Percentiles rank a stretch among this genome's conserved stretches.
Conservation (phyloP, 2,888 invertebrate species). For the Operophtera brumata region DNA sequence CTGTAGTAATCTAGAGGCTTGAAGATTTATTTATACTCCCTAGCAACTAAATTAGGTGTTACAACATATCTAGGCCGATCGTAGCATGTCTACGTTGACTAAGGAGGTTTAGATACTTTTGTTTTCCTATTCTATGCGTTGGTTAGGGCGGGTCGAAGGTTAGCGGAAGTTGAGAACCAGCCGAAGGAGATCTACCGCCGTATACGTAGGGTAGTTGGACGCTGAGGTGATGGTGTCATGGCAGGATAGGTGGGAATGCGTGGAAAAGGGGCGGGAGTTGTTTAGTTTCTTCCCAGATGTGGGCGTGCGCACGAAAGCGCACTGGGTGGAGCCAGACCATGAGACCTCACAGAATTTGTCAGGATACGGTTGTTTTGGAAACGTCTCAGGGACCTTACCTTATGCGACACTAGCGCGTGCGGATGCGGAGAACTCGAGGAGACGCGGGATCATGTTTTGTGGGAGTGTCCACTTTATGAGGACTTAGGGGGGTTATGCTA, state of each 20-base stretch:
- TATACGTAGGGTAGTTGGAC: not conserved
- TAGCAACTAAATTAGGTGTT: too few species aligned
- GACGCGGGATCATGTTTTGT: not conserved
- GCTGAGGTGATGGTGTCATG: not conserved
- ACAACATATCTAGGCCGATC: too few species aligned
- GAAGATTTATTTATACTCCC: too few species aligned
- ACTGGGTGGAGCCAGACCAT: too few species aligned
- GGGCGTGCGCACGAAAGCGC: not conserved
- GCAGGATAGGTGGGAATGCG: not conserved
- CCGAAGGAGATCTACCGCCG: not conserved
- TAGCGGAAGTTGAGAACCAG: not conserved
- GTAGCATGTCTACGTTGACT: conserved; percentile 2
- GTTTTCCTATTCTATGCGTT: too few species aligned
- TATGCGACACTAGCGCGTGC: not conserved
- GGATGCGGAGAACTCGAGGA: not conserved
- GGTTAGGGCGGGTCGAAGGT: not conserved
- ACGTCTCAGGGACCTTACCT: not conserved
- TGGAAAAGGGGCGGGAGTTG: not conserved
- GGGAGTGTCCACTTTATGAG: too few species aligned
- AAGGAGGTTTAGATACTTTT: too few species aligned
- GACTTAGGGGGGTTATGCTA: too few species aligned
- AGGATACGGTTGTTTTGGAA: not conserved
- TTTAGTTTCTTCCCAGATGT: conserved; percentile 7
- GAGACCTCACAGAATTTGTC: not conserved
- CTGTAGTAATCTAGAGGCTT: too few species aligned